Evolutionary conservation across 2,113 vertebrate genomes (phyloP).

Genomic region (Danionella cerebrum): DNA sequence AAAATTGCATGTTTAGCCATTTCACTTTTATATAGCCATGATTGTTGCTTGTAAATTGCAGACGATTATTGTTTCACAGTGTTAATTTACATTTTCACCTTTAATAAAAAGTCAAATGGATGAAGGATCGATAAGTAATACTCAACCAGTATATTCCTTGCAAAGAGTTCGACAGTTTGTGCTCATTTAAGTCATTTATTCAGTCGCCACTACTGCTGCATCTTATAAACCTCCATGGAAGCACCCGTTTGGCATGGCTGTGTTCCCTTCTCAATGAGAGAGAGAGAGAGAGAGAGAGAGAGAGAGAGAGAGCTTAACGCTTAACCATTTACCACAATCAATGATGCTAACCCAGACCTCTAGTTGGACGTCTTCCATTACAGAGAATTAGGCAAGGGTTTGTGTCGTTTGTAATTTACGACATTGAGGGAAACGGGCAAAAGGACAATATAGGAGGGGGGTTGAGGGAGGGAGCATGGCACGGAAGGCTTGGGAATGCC

Average conservation of each 20-base stretch:
- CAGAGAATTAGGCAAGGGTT: constrained; percentile 71
- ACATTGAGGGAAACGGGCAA: constrained; percentile 70
- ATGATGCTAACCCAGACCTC: constrained; percentile 66
- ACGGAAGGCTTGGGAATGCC: constrained; percentile 36
- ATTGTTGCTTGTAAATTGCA: no score
- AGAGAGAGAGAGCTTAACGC: constrained; percentile 45
- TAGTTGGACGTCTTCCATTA: constrained; percentile 68
- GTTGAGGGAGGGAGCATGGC: constrained; percentile 50
- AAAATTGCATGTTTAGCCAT: no score
- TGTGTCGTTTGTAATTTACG: constrained; percentile 76
- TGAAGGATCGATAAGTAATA: no score
- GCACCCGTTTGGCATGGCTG: constrained; percentile 54
- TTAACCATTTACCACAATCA: constrained; percentile 64
- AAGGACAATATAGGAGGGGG: constrained; percentile 67
- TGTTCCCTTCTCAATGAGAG: constrained; percentile 55
- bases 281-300: constrained; percentile 45
- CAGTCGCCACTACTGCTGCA: constrained; percentile 40
- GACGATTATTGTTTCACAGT: no score
- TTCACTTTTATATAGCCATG: no score
- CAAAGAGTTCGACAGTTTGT: no score
- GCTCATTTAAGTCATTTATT: constrained; percentile 13
- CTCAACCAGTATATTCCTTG: no score
- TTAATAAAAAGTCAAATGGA: no score
- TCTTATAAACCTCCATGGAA: constrained; percentile 56
- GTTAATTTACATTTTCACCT: no score